Conservation (phyloP, 2,797 vertebrate genomes). For the Perodicticus potto region DNA sequence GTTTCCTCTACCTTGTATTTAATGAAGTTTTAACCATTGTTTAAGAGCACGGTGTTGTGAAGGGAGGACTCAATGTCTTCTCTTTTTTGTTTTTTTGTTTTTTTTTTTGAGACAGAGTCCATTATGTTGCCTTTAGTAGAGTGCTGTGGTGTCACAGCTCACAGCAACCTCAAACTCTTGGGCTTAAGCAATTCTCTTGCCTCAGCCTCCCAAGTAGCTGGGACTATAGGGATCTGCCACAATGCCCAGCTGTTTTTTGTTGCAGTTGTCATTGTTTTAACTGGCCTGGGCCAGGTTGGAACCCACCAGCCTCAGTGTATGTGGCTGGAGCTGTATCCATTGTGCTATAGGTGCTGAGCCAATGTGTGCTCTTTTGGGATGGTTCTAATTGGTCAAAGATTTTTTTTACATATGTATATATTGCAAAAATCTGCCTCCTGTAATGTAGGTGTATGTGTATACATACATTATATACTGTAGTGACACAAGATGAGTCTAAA, state of each 20-base stretch:
- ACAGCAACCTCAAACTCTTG: too few species aligned
- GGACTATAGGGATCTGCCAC: too few species aligned
- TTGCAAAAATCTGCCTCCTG: neutral
- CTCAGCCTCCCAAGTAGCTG: too few species aligned
- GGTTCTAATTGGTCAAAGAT: constrained; percentile 20
- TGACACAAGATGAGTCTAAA: neutral
- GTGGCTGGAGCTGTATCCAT: too few species aligned
- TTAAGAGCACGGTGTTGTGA: neutral
- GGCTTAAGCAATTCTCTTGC: too few species aligned
- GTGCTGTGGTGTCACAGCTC: too few species aligned
- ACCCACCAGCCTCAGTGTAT: too few species aligned
- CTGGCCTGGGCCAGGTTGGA: too few species aligned
- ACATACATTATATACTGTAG: constrained; percentile 6
- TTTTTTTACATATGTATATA: neutral
- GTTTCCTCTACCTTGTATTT: constrained; percentile 27
- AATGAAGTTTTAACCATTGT: neutral
- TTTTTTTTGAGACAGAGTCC: neutral
- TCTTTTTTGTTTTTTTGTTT: constrained; percentile 7
- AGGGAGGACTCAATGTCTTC: neutral
- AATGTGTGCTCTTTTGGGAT: neutral
- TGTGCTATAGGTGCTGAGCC: too few species aligned
- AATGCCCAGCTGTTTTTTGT: too few species aligned
- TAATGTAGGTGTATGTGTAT: neutral
- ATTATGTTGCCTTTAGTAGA: too few species aligned
- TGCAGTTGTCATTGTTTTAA: too few species aligned